Conservation (phyloP, 2,113 vertebrate species). For the Thunnus maccoyii region DNA sequence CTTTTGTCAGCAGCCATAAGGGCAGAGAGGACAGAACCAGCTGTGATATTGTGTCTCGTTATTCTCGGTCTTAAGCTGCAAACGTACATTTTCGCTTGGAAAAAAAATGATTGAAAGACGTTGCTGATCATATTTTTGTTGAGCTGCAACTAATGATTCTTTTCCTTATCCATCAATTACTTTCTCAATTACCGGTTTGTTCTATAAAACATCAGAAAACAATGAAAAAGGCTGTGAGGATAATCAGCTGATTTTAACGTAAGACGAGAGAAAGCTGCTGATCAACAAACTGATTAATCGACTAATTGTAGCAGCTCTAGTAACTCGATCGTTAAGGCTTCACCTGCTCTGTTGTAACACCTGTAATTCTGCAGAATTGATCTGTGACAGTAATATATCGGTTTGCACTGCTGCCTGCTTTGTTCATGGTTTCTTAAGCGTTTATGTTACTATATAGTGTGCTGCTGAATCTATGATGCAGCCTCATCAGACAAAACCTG, state of each 20-base stretch:
- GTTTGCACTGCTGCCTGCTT: neutral
- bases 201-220: too few species aligned
- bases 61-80: neutral
- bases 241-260: too few species aligned
- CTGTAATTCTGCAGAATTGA: too few species aligned
- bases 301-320: neutral
- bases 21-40: neutral
- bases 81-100: neutral
- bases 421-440: neutral
- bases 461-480: slow-evolving; percentile 19
- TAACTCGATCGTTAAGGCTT: too few species aligned
- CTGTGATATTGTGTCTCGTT: slow-evolving; percentile 13
- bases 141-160: too few species aligned
- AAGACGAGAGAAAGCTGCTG: too few species aligned
- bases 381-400: neutral
- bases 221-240: too few species aligned
- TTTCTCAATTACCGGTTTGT: too few species aligned
- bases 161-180: too few species aligned
- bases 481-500: slow-evolving; percentile 18
- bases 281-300: neutral
- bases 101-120: neutral
- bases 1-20: neutral
- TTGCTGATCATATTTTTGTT: neutral
- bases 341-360: too few species aligned
- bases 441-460: neutral